Base-by-base conservation (phyloP, 2,113 vertebrate species). In the Nothocercus julius region DNA sequence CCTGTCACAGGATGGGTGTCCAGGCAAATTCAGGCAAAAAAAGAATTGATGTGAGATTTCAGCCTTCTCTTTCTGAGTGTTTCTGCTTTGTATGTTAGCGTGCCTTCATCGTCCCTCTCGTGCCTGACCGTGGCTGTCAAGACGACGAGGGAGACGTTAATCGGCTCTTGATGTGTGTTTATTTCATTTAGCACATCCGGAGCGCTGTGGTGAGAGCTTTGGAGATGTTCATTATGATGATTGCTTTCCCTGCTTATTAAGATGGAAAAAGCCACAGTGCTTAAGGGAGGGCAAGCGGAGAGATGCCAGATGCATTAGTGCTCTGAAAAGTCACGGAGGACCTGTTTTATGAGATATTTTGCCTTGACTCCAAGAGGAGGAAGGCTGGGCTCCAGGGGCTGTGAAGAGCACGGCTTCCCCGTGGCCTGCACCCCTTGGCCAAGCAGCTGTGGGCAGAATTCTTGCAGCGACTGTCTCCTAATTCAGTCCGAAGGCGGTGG, bases 221-320 rank as follows among this genome's bases (percentile, higher is more conserved):
- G 38, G 77, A 89, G 81, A 69, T 10, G 2, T 91, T 94, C 59
- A 7, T 92, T 91, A 87, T 0, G 2, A 40, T 91, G 89, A 95
- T 95, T 97, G 91, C 96, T 96, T 93, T 92, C 81, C 89, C 89
- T 91, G 92, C 94, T 85, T 85, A 66, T 91, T 75, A 90, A 90
- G 85, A 92, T 89, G 93, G 94, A 91, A 93, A 94, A 96, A 96
- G 74, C 89, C 84, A 22, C 78, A 53, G 84, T 21, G 44, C 74
- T 94, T 90, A 85, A 82, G 42, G 59, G 87, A 85, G 72, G 58
- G 73, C 45, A 78, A 89, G 58, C 76, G 89, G 84, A 89, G 77
- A 76, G 78, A 62, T 85, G 81, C 75, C 91, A 89, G 87, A 77
- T 19, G 74, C 66, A 5, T 89, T 89, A 68, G 59, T 82, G 82